Percentiles rank a stretch among this genome's conserved stretches.
Conservation (phyloP, 1,140 invertebrate species). For the Calliphora vicina region DNA sequence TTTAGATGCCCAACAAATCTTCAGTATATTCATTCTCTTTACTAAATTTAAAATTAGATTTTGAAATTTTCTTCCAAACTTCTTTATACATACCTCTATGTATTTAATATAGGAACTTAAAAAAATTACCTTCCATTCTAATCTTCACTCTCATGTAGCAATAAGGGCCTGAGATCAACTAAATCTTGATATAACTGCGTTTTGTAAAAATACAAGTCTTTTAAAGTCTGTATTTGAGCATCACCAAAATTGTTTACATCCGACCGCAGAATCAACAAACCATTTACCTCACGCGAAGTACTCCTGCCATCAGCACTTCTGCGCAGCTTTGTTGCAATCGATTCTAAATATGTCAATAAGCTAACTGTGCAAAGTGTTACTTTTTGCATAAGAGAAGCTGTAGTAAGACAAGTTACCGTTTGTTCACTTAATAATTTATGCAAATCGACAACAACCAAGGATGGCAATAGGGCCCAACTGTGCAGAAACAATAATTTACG, state of each 20-base stretch:
- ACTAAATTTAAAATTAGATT: too few relatives aligned
- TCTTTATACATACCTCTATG: too few relatives aligned
- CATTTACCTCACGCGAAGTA: neutral
- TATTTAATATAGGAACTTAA: too few relatives aligned
- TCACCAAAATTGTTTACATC: neutral
- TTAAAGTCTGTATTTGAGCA: neutral
- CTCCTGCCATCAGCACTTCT: neutral
- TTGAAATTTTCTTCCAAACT: too few relatives aligned
- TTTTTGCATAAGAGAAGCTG: neutral
- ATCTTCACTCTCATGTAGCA: neutral
- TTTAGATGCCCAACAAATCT: too few relatives aligned
- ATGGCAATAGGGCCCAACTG: constrained; percentile 6
- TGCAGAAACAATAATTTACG: constrained; percentile 29
- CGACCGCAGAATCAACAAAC: neutral
- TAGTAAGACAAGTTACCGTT: neutral
- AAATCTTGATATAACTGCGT: neutral
- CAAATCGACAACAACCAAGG: neutral
- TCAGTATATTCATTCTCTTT: too few relatives aligned
- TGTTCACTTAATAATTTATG: neutral
- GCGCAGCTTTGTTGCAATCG: neutral
- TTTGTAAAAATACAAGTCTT: neutral
- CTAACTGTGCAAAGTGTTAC: neutral
- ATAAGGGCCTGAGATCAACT: neutral
- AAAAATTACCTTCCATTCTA: too few relatives aligned
- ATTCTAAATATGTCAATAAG: neutral